Percentiles rank a stretch among this genome's conserved stretches.
Conservation (phyloP, 2,113 vertebrate species). For the Indicator maculatus region DNA sequence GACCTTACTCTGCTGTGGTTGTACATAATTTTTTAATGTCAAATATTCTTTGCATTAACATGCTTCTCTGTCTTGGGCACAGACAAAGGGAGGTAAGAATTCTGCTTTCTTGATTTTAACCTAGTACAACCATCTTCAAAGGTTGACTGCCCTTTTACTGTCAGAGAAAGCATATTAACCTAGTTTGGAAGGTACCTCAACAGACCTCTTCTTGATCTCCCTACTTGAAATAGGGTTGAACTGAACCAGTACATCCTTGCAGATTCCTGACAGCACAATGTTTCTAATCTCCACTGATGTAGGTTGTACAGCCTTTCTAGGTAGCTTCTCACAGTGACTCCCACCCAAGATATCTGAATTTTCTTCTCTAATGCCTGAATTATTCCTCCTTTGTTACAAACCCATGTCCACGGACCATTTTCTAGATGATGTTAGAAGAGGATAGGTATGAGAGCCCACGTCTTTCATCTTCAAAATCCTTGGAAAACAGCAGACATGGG, state of each 20-base stretch:
- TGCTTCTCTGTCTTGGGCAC: conserved; percentile 19
- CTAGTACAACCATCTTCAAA: conserved; percentile 2
- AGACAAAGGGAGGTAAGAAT: conserved; percentile 33
- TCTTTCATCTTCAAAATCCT: neutral
- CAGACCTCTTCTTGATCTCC: neutral
- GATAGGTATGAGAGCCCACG: neutral
- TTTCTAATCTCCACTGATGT: neutral
- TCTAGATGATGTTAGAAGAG: neutral
- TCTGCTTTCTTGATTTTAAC: conserved; percentile 46
- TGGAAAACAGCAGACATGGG: neutral
- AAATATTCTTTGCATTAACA: conserved; percentile 56
- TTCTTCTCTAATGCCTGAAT: neutral
- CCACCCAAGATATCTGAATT: rapidly evolving
- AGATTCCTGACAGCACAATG: neutral
- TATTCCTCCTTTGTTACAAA: neutral
- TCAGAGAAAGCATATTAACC: conserved; percentile 50
- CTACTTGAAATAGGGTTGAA: neutral
- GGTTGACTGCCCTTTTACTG: neutral
- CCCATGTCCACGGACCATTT: neutral
- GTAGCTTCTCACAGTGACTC: neutral
- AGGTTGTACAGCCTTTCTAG: neutral
- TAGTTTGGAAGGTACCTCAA: neutral
- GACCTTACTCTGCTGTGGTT: conserved; percentile 30
- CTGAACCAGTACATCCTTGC: neutral
- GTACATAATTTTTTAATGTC: conserved; percentile 70